These are phyloP conservation scores for Formica aserva DNA, from an alignment of 2,888 invertebrate genomes.

Conservation along the genomic window DNA sequence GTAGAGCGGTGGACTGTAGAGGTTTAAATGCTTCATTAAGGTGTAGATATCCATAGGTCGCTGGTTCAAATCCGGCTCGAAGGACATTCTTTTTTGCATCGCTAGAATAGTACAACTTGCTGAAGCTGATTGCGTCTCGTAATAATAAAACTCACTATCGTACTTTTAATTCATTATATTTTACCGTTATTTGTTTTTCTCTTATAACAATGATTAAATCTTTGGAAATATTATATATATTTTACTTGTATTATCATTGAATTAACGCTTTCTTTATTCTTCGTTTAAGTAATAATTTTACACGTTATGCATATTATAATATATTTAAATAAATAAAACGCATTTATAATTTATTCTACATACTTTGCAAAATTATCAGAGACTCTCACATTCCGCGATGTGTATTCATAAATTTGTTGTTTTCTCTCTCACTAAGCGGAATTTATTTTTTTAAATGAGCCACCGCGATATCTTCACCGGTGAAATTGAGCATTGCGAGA, in stretches of 20 bases:
- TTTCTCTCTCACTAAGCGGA: background rate
- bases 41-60: slow-evolving; percentile 80
- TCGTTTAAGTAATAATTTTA: background rate
- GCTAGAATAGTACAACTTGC: background rate
- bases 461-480: background rate
- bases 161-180: background rate
- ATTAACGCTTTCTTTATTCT: background rate
- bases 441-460: slow-evolving; percentile 10
- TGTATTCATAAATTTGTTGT: background rate
- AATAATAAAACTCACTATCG: background rate
- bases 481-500: slow-evolving; percentile 46
- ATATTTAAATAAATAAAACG: background rate
- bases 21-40: background rate
- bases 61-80: slow-evolving; percentile 84
- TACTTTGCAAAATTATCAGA: background rate
- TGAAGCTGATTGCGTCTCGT: background rate
- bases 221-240: background rate
- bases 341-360: background rate
- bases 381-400: background rate
- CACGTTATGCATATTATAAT: background rate
- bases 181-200: background rate
- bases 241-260: background rate
- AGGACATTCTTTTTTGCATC: slow-evolving; percentile 71
- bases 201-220: background rate
- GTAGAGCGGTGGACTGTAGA: slow-evolving; percentile 85